These are phyloP conservation scores for Littorina saxatilis DNA, from an alignment of 1,140 invertebrate species.

Conservation along the genomic window DNA sequence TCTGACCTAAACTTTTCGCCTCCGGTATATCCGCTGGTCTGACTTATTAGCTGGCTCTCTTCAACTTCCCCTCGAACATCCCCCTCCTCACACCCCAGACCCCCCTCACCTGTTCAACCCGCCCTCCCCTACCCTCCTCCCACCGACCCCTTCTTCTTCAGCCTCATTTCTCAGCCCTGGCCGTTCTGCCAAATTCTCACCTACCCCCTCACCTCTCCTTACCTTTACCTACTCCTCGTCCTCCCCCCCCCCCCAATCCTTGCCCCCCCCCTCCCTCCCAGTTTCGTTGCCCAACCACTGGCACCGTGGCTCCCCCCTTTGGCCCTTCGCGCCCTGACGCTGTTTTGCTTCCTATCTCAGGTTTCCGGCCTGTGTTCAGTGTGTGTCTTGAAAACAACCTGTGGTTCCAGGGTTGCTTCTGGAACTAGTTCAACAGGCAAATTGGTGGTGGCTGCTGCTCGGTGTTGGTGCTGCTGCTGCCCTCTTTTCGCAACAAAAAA, in stretches of 20 bases:
- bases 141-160: background rate
- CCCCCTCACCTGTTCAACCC: background rate
- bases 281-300: constrained; percentile 21
- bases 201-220: background rate
- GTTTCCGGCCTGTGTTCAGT: background rate
- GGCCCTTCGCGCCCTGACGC: background rate
- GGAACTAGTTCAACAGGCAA: constrained; percentile 13
- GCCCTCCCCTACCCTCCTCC: background rate
- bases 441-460: no score
- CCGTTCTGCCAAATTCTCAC: constrained; percentile 30
- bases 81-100: background rate
- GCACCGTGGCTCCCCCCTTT: background rate
- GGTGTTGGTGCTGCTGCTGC: no score
- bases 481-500: no score
- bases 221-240: background rate
- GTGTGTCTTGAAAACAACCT: background rate
- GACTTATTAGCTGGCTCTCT: constrained; percentile 11
- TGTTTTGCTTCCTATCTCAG: constrained; percentile 19
- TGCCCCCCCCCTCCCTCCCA: background rate
- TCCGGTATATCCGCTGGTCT: constrained; percentile 22
- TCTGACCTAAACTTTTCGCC: constrained; percentile 27
- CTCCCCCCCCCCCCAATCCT: background rate
- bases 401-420: background rate
- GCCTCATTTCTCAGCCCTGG: no score
- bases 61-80: background rate